Conservation (phyloP, 2,888 invertebrate genomes). For the Ophion ventricosus region DNA sequence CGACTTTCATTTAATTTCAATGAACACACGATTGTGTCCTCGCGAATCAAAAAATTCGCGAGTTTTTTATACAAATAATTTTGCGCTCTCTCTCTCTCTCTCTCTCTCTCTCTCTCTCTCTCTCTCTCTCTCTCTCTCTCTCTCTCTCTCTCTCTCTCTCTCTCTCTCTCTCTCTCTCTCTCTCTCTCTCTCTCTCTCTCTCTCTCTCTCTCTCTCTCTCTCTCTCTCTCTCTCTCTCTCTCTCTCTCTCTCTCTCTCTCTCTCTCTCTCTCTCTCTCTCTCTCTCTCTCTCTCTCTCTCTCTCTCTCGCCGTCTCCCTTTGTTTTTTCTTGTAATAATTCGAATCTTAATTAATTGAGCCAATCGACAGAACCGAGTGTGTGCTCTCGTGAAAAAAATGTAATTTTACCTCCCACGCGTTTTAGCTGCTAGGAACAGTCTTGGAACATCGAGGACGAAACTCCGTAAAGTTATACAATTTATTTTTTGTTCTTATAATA, state of each 20-base stretch:
- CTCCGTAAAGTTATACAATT: conserved; percentile 26
- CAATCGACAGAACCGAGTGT: conserved; percentile 75
- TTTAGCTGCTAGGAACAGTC: conserved; percentile 45
- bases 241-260: conserved; percentile 40
- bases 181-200: conserved; percentile 40
- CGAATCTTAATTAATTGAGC: conserved; percentile 78
- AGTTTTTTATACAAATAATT: conserved; percentile 34
- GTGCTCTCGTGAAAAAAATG: conserved; percentile 60
- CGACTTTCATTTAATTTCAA: conserved; percentile 64
- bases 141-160: not conserved
- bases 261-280: conserved; percentile 1
- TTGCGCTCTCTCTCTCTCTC: conserved; percentile 20
- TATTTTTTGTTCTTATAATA: conserved; percentile 26
- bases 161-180: conserved; percentile 15
- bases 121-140: no score
- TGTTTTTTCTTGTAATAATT: conserved; percentile 65
- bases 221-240: conserved; percentile 23
- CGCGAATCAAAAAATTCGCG: conserved; percentile 40
- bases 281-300: conserved; percentile 38
- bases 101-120: no score
- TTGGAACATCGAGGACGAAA: conserved; percentile 45
- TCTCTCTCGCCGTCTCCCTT: conserved; percentile 27
- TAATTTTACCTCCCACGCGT: conserved; percentile 20
- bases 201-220: conserved; percentile 1
- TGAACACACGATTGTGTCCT: conserved; percentile 55